Evolutionary conservation across 1,140 invertebrate species (phyloP), one percentile per base, ranked within the genome.

Genomic region (Temnothorax longispinosus): DNA sequence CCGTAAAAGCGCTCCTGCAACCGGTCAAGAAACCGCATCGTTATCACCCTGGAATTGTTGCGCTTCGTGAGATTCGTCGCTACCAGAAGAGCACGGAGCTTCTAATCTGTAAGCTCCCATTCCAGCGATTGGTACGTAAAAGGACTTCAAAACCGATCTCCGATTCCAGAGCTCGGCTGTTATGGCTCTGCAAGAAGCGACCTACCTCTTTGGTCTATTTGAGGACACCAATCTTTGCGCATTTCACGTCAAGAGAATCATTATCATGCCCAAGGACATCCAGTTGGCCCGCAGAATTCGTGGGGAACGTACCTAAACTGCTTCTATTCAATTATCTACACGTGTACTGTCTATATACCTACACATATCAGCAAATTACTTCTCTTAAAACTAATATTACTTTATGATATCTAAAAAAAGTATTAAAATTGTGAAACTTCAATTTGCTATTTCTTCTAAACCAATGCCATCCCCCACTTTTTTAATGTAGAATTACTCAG

Each of bases 21-120:
- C 97, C 21, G 97, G 97, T 98, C 0, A 98, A 98, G 95, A 98
- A 98, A 92, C 97, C 96, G 0, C 97, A 97, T 96, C 90, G 90
- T 41, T 91, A 91, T 8, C 64, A 89, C n/a, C 90, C 90, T 0
- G 90, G 90, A 47, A 91, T 87, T 1, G 90, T 91, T 0, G 90
- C 90, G 21, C 90, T 91, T 50, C 87, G 90, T 62, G 90, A 91
- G 71, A 91, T 91, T 10, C 89, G 90, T 47, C 88, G 90, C 80
- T 91, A 91, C 13, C 90, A 91, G 7, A 91, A 91, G 32, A 91
- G 90, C 38, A 91, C 89, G 0, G 90, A 91, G 8, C 54, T 91
- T 10, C 2, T 91, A 18, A 91, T 91, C 11, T 69, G 90, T 7
- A 91, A 91, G 27, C 44, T 91, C 0, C 89, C 90, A 1, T 91